Base-by-base conservation (phyloP, 2,113 vertebrate species). In the Echinops telfairi region DNA sequence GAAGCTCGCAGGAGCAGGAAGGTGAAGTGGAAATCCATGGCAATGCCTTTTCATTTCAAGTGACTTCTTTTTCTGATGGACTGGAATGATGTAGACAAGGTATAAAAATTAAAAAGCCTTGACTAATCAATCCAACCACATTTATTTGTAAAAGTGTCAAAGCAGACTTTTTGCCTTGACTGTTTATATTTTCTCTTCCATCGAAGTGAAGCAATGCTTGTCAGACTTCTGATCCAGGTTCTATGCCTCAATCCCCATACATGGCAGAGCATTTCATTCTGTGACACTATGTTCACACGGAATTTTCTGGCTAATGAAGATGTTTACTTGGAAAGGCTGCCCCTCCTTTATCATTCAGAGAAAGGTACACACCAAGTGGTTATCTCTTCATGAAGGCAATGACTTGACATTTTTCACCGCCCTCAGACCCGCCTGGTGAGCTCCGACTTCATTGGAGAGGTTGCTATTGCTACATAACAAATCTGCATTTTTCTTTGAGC, bases 151-250 rank as follows among this genome's bases (percentile, higher is more conserved):
- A 88, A 66, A 84, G 36, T 88, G 95, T 89, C 15, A 86, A 95
- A 94, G 47, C 29, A 90, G 97, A 85, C 84, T 92, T 94, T 91
- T 86, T 60, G 84, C 70, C 86, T 88, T 43, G 40, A 92, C 40
- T 85, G 3, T 87, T 81, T 94, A 43, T 33, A 75, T 89, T 81
- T 91, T 70, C 87, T 87, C 87, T 87, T 96, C 96, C 38, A 84
- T 93, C 95, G 89, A 96, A 97, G 89, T 94, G 96, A 94, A 96
- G 68, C 95, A 93, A 82, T 85, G 73, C 92, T 95, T 97, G 97
- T 97, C 96, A 97, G 94, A 95, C 96, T 97, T 95, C 94, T 78
- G 94, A 93, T 88, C 85, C 92, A 87, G 96, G 97, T 96, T 96
- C 82, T 91, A 62, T 96, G 96, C 84, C 89, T 97, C 94, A 86